These are phyloP conservation scores for Hirundichthys speculiger DNA, from an alignment of 2,113 vertebrate species.

Conservation along the genomic window DNA sequence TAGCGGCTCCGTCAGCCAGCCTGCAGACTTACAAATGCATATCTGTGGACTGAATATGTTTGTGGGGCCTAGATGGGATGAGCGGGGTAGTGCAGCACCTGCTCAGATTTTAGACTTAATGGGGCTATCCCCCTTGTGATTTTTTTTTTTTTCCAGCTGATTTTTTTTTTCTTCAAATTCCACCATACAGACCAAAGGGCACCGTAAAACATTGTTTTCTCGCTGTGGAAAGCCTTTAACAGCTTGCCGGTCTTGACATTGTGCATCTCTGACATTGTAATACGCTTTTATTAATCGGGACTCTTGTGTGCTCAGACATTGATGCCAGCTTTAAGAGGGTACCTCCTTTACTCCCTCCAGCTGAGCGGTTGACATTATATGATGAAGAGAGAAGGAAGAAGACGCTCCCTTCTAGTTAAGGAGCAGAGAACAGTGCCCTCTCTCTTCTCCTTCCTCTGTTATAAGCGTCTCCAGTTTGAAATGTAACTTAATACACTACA, in stretches of 20 bases:
- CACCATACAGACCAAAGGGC: conserved; percentile 17
- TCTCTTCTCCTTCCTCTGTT: conserved; percentile 45
- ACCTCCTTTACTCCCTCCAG: conserved; percentile 13
- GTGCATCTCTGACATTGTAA: conserved; percentile 41
- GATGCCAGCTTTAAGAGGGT: conserved; percentile 43
- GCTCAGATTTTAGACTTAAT: conserved; percentile 50
- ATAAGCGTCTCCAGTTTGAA: conserved; percentile 38
- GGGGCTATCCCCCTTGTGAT: conserved; percentile 36
- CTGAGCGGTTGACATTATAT: conserved; percentile 13
- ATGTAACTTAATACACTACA: conserved; percentile 60
- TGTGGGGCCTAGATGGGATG: conserved; percentile 47
- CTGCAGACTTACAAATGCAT: conserved; percentile 26
- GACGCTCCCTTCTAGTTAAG: conserved; percentile 32
- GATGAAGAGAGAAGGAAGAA: conserved; percentile 37
- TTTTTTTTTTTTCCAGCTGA: conserved; percentile 37
- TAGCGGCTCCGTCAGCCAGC: conserved; percentile 8
- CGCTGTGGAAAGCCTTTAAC: conserved; percentile 64
- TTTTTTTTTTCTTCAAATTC: conserved; percentile 48
- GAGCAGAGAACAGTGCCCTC: conserved; percentile 65
- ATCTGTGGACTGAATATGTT: conserved; percentile 42
- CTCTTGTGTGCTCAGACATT: conserved; percentile 51
- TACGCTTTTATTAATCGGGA: conserved; percentile 58
- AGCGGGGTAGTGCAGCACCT: conserved; percentile 54
- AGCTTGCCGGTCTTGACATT: conserved; percentile 44
- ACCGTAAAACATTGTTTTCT: conserved; percentile 39